Base-by-base conservation (phyloP, 2,797 vertebrate species). In the Agapornis canus region DNA sequence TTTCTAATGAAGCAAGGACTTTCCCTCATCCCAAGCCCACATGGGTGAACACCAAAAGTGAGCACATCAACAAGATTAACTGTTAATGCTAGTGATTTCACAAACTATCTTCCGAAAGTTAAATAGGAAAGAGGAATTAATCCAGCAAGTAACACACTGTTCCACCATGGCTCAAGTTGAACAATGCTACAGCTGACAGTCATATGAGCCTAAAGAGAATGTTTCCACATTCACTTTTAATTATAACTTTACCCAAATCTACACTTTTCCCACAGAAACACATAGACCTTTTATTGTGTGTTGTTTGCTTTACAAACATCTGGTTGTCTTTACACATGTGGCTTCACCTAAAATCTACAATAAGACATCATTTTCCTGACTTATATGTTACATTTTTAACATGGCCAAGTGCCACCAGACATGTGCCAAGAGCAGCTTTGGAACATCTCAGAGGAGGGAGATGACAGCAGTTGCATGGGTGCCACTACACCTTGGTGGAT, bases 281-380 rank as follows among this genome's bases (percentile, higher is more conserved):
- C 1, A 1, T 3, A 1, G 11, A 60, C 10, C 2, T 65, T 61
- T 47, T 32, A 9, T 12, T 15, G 12, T 9, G 6, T 7, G 14
- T 6, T 39, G 4, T 19, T 82, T 35, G 31, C 48, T 73, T 25
- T 80, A 51, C 19, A 63, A 68, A 45, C 2, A 59, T 18, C 49
- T 68, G 12, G 27, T 57, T 69, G 23, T 49, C 57, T 63, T 79
- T 20, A 71, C 35, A 54, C 21, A 15, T 0, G 0, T n/a, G 45
- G 21, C n/a, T 64, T 75, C 25, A 35, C 66, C 47, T 51, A 60
- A 94, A 70, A 54, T 35, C 66, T 54, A 27, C 52, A 66, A 7
- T 8, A 42, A 64, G n/a, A 32, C 39, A 57, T 11, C 2, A 9
- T 71, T 60, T 49, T 68, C 37, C 57, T 56, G 57, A 66, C 37